Conservation (phyloP, 2,888 invertebrate species). For the Alloscopus bannaensis region DNA sequence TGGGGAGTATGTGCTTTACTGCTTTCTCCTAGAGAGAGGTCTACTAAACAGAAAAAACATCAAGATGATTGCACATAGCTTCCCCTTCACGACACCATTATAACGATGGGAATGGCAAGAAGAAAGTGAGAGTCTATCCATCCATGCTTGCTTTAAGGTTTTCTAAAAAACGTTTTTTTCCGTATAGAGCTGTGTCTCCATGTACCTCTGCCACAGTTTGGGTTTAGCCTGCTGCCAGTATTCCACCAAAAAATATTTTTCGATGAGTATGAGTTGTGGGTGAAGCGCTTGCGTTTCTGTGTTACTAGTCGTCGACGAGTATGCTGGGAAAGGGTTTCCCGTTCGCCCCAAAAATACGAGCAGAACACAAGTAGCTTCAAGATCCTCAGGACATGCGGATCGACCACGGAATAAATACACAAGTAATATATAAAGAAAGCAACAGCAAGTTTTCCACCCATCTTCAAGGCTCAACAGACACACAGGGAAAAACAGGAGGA, state of each 20-base stretch:
- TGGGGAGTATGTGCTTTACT: too few species aligned
- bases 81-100: too few species aligned
- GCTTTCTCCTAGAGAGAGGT: too few species aligned
- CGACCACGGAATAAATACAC: conserved; percentile 21
- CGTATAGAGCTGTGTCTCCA: too few species aligned
- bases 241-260: too few species aligned
- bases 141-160: too few species aligned
- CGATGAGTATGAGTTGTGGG: too few species aligned
- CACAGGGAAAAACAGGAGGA: background rate
- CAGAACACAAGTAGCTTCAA: conserved; percentile 19
- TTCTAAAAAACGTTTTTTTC: too few species aligned
- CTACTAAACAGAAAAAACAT: too few species aligned
- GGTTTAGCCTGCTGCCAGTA: background rate
- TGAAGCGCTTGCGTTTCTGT: conserved; percentile 42
- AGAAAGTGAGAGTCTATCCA: too few species aligned
- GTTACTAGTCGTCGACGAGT: background rate
- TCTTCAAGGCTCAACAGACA: background rate
- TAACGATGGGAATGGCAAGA: too few species aligned
- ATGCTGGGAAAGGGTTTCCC: conserved; percentile 14
- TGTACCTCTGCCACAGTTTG: background rate
- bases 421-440: background rate
- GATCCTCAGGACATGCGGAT: conserved; percentile 30
- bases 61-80: too few species aligned
- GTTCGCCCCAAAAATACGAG: conserved; percentile 43
- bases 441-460: background rate